Base-by-base conservation (phyloP, 2,797 vertebrate species). In the Glyptemys insculpta region DNA sequence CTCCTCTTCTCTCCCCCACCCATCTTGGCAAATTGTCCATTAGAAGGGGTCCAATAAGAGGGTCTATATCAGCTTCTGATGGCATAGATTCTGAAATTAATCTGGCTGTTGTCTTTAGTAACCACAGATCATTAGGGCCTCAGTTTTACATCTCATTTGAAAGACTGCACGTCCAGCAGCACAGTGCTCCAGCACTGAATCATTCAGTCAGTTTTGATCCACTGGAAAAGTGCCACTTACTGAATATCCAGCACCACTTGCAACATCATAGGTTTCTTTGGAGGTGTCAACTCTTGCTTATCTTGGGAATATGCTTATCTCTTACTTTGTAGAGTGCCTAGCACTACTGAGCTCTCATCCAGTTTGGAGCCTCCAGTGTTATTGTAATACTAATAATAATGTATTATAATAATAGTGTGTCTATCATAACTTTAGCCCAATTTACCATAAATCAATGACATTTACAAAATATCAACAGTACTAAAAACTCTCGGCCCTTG, bases 341-440 rank as follows among this genome's bases (percentile, higher is more conserved):
- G 92, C 92, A 85, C 87, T 94, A 94, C 92, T 84, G 86, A 85
- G 82, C 96, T 65, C 62, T 65, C 62, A n/a, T 65, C 4, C 34
- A 65, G 34, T n/a, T 65, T n/a, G 62, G 34, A 65, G 62, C 16
- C 84, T 92, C 93, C 90, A 91, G 92, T 97, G 87, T 97, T 81
- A 54, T 96, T 97, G 94, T 95, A 97, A 65, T 65, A 56, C 54
- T 96, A 96, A 93, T 95, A 96, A 97, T 96, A 97, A 94, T 88
- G n/a, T 85, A 82, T 93, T 97, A 93, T 94, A 95, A 96, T 97
- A 89, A 96, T 92, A 31, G 94, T 88, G 6, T 96, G 93, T 89
- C 94, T 78, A 93, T 97, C 95, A 94, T 92, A 88, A 88, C 54
- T 94, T 83, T 50, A 93, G 65, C 83, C 85, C 85, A 94, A 95